phyloP scores from a whole-genome alignment of 2,797 vertebrate species.

The Xenentodon cancila region DNA sequence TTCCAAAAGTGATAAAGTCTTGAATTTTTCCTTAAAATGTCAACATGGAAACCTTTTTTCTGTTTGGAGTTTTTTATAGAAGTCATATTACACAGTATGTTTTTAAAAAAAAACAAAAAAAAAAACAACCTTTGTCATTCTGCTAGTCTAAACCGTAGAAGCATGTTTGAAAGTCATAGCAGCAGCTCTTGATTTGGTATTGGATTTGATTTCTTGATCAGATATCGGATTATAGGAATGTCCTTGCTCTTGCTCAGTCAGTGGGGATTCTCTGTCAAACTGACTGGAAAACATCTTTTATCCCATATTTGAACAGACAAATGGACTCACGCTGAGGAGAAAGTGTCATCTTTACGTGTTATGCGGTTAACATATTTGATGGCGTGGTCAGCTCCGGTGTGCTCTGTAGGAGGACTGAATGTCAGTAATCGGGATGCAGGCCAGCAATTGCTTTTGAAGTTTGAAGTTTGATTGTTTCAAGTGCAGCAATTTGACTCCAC shows the following conservation, averaged over 20 bases:
- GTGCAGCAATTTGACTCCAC: slow-evolving; percentile 58
- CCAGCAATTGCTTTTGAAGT: slow-evolving; percentile 56
- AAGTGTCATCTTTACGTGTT: slow-evolving; percentile 25
- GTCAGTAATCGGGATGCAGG: slow-evolving; percentile 41
- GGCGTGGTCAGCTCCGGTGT: slow-evolving; percentile 40
- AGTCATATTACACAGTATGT: too few species aligned
- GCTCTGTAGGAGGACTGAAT: slow-evolving; percentile 44
- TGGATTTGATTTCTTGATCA: neutral
- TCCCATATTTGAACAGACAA: slow-evolving; percentile 37
- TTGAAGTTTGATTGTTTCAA: slow-evolving; percentile 66
- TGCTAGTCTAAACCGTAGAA: too few species aligned
- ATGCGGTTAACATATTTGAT: slow-evolving; percentile 44
- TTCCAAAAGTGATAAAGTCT: too few species aligned
- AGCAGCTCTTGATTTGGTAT: too few species aligned
- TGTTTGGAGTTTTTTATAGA: too few species aligned
- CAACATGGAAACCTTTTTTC: too few species aligned
- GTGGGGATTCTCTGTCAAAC: slow-evolving; percentile 18
- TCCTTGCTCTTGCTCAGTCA: slow-evolving; percentile 32
- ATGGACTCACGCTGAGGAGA: slow-evolving; percentile 2
- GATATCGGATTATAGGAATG: slow-evolving; percentile 15
- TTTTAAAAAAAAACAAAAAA: too few species aligned
- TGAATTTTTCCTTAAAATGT: too few species aligned
- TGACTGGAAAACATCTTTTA: slow-evolving; percentile 20
- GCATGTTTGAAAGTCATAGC: too few species aligned
- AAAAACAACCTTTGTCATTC: too few species aligned